Evolutionary conservation across 2,888 invertebrate genomes (phyloP), one percentile per base, ranked within the genome.

Genomic region (Julus scandinavius): DNA sequence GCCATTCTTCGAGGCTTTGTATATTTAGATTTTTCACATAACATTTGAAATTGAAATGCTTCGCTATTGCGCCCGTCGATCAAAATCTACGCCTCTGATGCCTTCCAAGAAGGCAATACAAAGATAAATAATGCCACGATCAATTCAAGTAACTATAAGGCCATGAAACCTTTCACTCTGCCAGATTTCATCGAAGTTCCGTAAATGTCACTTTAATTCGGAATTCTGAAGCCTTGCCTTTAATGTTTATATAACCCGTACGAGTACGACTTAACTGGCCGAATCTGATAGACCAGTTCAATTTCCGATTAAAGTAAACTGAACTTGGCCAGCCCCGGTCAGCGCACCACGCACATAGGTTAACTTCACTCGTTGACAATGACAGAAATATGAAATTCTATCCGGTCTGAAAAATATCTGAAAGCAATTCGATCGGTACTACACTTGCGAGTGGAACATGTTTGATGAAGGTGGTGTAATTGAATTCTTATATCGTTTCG

Each of bases 41-140:
- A 63, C 63, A 63, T 63, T 63, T 63, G n/a, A 63, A 63, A 63
- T 63, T 63, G 63, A 63, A 63, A 63, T n/a, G 63, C n/a, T 63
- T n/a, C 54, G 54, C 54, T 17, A 13, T 54, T 7, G n/a, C n/a
- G 63, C n/a, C 63, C 63, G n/a, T 63, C 63, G 63, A 63, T 63
- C 63, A 20, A 63, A 54, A 11, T 29, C 29, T 29, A 29, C 49
- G 49, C 13, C 9, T 49, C 49, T 49, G 49, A 49, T 13, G 54
- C 54, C 17, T 15, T 54, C 54, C 54, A 54, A 54, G 54, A n/a
- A 63, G n/a, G 63, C 5, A 63, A 63, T 63, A 63, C 17, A 63
- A 63, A 63, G 63, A 63, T 63, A 63, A 63, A 63, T 63, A 63
- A 63, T 63, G 63, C 63, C 7, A 20, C 7, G 63, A 63, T 20